A percentile compares a stretch with the other conserved stretches of the same genome.
Evolutionary conservation across 2,113 vertebrate species (phyloP).

Genomic region (Tiliqua scincoides): DNA sequence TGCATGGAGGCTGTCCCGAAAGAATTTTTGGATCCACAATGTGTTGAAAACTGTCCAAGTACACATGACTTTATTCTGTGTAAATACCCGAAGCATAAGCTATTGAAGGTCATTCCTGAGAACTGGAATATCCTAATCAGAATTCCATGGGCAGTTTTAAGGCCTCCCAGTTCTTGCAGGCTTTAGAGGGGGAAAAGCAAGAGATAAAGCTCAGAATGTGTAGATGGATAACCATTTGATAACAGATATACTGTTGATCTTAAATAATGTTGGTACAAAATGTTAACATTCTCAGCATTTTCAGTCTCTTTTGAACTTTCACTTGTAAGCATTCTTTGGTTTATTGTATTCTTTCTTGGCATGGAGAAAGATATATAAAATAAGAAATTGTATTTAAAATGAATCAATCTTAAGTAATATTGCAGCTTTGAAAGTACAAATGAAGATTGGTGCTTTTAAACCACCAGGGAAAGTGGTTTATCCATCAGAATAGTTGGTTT

Average conservation of each 20-base stretch:
- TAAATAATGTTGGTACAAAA: background rate
- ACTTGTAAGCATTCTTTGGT: background rate
- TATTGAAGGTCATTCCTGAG: background rate
- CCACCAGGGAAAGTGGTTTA: slow-evolving; percentile 2
- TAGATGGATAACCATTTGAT: background rate
- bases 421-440: slow-evolving; percentile 40
- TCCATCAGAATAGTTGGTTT: slow-evolving; percentile 48
- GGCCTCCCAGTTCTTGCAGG: background rate
- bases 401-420: slow-evolving; percentile 18
- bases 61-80: background rate
- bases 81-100: background rate
- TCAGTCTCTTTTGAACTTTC: background rate
- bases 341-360: background rate
- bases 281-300: background rate
- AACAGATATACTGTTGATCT: rapidly evolving
- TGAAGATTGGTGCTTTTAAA: slow-evolving; percentile 26
- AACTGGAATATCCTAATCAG: background rate
- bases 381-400: slow-evolving; percentile 16
- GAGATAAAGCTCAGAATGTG: background rate
- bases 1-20: background rate
- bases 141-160: background rate
- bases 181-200: rapidly evolving
- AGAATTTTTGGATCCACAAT: slow-evolving; percentile 11
- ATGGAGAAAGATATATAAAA: background rate
- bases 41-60: background rate